These are phyloP conservation scores for Spea hammondii DNA, from an alignment of 2,797 vertebrate species.

Conservation along the genomic window DNA sequence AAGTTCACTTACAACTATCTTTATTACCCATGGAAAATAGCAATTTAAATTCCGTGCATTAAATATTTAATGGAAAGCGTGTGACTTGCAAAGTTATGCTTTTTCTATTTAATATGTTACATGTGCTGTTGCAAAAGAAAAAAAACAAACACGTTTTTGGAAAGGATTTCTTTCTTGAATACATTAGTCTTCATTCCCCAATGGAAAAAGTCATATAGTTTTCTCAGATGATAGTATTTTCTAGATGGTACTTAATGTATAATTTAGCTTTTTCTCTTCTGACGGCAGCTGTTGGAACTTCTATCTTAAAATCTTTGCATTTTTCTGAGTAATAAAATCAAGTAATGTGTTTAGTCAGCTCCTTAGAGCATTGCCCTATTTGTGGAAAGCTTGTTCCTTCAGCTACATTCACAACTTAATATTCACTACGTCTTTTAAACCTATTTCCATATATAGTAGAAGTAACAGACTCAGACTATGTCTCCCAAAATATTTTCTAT, in stretches of 20 bases:
- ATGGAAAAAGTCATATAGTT: neutral
- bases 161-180: neutral
- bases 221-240: constrained; percentile 11
- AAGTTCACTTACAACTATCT: neutral
- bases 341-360: constrained; percentile 14
- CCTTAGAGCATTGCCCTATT: constrained; percentile 42
- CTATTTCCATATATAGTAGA: constrained; percentile 51
- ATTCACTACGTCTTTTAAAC: constrained; percentile 24
- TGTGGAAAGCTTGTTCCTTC: constrained; percentile 45
- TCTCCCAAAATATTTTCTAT: constrained; percentile 40
- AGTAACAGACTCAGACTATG: constrained; percentile 25
- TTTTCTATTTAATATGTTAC: neutral
- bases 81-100: neutral
- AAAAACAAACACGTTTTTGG: neutral
- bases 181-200: constrained; percentile 10
- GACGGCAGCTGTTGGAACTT: neutral
- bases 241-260: neutral
- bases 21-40: neutral
- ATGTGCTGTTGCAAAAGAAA: neutral
- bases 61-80: neutral
- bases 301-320: constrained; percentile 33
- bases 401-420: constrained; percentile 36
- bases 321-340: constrained; percentile 19
- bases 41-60: neutral
- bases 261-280: constrained; percentile 3